Percentiles rank a stretch among this genome's conserved stretches.
Conservation (phyloP, 1,140 invertebrate genomes). For the Phocides pigmalion region DNA sequence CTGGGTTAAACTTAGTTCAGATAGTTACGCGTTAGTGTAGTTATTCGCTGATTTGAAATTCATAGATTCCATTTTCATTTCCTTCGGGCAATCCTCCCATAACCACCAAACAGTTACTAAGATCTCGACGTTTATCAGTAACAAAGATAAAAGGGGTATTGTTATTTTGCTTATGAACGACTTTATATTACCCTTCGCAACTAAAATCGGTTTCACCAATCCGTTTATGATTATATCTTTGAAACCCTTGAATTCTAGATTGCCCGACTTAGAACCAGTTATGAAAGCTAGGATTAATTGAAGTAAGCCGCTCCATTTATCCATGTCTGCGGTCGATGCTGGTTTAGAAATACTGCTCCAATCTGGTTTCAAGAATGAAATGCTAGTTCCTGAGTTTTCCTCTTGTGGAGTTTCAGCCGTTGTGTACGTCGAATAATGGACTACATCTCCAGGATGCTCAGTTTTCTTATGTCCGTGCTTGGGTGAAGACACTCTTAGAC, state of each 20-base stretch:
- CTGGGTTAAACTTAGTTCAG: conserved; percentile 14
- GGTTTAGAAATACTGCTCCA: conserved; percentile 49
- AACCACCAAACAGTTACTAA: conserved; percentile 74
- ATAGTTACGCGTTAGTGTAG: conserved; percentile 33
- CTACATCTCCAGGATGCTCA: neutral
- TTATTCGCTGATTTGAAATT: conserved; percentile 38
- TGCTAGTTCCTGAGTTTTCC: conserved; percentile 9
- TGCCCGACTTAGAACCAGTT: conserved; percentile 48
- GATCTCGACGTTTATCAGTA: conserved; percentile 74
- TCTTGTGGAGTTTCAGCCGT: neutral
- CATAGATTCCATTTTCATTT: conserved; percentile 18
- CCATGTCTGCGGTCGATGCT: conserved; percentile 49
- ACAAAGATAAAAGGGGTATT: conserved; percentile 63
- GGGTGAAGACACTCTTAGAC: neutral
- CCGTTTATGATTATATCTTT: conserved; percentile 66
- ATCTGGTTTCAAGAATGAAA: conserved; percentile 26
- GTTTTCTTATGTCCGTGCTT: neutral
- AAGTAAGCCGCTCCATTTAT: conserved; percentile 61
- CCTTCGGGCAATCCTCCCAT: conserved; percentile 68
- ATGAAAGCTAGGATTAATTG: conserved; percentile 57
- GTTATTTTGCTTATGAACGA: conserved; percentile 66
- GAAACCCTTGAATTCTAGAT: conserved; percentile 57
- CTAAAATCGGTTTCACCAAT: conserved; percentile 62
- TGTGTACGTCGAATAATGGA: neutral
- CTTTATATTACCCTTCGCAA: conserved; percentile 65